Evolutionary conservation across 2,797 vertebrate species (phyloP), one percentile per base, ranked within the genome.

Genomic region (Sebastes minor): DNA sequence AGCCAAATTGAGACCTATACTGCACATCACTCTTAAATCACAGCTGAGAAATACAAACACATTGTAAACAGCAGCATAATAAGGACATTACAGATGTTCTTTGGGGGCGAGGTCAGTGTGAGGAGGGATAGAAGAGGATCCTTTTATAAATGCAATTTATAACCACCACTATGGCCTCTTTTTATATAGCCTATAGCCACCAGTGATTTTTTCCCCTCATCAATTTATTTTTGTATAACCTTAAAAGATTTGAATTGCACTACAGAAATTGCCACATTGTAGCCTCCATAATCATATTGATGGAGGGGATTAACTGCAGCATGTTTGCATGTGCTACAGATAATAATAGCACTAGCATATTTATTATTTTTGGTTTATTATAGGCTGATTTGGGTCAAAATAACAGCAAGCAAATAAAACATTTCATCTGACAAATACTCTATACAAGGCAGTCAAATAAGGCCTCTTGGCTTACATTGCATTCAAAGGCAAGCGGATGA

Each of bases 381-480:
- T n/a, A 63, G 8, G 12, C 20, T 59, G n/a, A 61, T 65, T 35
- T 64, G 5, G 23, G 18, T 38, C 20, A 25, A 28, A 85, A 71
- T 18, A 61, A 63, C 61, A 49, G 35, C 32, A 59, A 42, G 70
- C 30, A 52, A n/a, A 74, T 16, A 22, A 61, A 69, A 38, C 18
- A 67, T 23, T 16, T 22, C 28, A 30, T 23, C 18, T 33, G 3
- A n/a, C 2, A 25, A n/a, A 42, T 1, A 2, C 7, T 20, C 28
- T 5, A 5, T 9, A 3, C 22, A 30, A 27, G 14, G 0, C 16
- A 56, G 57, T 25, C 18, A 67, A 14, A 77, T 2, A 49, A 49
- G 80, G 87, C 86, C 87, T 76, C 64, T 32, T 42, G 18, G 20
- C 6, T 78, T 59, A 4, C 49, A 69, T 27, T 86, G 28, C 66